Conservation (phyloP, 92 coral and sea anemone genomes). For the Blastomussa wellsi region DNA sequence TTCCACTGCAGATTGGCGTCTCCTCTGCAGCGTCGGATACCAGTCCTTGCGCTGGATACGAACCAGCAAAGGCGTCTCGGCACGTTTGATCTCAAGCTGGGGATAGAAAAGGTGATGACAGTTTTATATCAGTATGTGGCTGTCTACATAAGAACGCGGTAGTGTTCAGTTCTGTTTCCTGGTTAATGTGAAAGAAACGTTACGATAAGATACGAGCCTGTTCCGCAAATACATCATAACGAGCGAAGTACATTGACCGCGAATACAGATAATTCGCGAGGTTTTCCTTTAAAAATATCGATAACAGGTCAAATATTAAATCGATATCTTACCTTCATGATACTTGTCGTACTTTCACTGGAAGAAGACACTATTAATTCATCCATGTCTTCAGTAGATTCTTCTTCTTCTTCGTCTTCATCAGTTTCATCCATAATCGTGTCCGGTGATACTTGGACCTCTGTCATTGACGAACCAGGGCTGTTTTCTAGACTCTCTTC, state of each 20-base stretch:
- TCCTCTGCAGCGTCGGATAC: conserved; percentile 57
- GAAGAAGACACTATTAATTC: conserved; percentile 1
- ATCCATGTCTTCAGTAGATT: background rate
- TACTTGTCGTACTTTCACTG: background rate
- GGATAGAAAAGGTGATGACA: background rate
- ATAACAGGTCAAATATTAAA: background rate
- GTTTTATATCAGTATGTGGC: background rate
- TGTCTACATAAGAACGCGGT: background rate
- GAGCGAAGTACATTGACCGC: too few relatives aligned
- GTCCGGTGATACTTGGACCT: background rate
- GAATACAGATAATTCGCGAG: too few relatives aligned
- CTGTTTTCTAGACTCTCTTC: conserved; percentile 8
- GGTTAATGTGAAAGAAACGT: background rate
- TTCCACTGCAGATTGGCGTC: background rate
- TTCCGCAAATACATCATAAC: too few relatives aligned
- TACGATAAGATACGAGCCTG: too few relatives aligned
- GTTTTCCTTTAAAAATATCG: background rate
- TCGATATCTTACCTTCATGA: conserved; percentile 11
- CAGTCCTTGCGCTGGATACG: conserved; percentile 54
- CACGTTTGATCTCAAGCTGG: conserved; percentile 19
- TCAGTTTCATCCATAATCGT: background rate
- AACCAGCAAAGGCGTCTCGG: conserved; percentile 6
- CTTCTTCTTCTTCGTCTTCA: conserved; percentile 2
- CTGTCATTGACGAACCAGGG: background rate
- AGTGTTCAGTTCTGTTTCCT: too few relatives aligned